Base-by-base conservation (phyloP, 2,888 invertebrate genomes). In the Abscondita cerata region DNA sequence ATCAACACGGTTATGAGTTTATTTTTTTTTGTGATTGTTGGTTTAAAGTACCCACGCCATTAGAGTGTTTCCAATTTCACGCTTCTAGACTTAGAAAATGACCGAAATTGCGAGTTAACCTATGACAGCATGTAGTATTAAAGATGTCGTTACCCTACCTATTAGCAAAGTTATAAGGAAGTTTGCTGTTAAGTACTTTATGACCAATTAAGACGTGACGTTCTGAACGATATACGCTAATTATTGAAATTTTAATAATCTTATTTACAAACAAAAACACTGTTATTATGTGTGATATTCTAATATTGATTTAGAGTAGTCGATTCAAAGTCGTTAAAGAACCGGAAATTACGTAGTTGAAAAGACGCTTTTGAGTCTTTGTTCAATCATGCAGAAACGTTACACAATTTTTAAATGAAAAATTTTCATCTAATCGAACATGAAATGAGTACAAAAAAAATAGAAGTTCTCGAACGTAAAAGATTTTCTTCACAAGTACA, bases 111-210 rank as follows among this genome's bases (percentile, higher is more conserved):
- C 54, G 46, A 46, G 54, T 54, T 54, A 34, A 54, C 54, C 46
- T 54, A 46, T 52, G 25, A 46, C 54, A 46, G 34, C 46, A 68
- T 65, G 69, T 50, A 56, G 40, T 50, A 56, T 48, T 47, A 56
- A 56, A 56, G 50, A 50, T 56, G 50, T 50, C 56, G 50, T 56
- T 56, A 56, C 50, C 48, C 38, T 25, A 56, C 36, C 50, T 56
- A 56, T 56, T 56, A 50, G 38, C 40, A 47, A 56, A 61, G 50
- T 44, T 55, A 25, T 38, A 55, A 61, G 38, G 48, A 52, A 53
- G 44, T 55, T 50, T 46, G 46, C 46, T 53, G 33, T 53, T 40
- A 50, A 50, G 56, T 56, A 48, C 55, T 48, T 56, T 56, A 47
- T 58, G 41, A 16, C 15, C 54, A 58, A 58, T 56, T 52, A 53